phyloP scores from a whole-genome alignment of 64 coral and sea anemone species.

The Montipora capricornis region DNA sequence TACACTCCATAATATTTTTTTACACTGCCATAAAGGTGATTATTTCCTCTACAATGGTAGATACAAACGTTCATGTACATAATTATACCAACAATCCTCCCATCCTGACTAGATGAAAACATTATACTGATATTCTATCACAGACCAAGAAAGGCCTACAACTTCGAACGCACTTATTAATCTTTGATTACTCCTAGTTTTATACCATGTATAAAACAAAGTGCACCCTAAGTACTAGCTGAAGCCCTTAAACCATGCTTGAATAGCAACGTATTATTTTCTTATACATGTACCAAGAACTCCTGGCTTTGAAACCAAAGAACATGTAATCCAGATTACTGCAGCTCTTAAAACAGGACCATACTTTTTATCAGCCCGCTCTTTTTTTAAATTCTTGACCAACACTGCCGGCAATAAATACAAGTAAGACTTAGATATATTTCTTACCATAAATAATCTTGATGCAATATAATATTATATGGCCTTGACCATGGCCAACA shows the following conservation, averaged over 20 bases:
- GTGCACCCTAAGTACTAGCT: neutral
- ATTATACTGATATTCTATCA: neutral
- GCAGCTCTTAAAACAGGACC: neutral
- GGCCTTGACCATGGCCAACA: neutral
- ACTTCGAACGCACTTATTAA: no score
- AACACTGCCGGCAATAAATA: neutral
- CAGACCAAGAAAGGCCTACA: conserved; percentile 41
- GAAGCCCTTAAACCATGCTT: no score
- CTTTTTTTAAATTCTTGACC: neutral
- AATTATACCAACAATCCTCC: no score
- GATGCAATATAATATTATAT: neutral
- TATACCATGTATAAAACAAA: neutral
- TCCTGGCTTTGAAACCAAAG: no score
- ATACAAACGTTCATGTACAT: no score
- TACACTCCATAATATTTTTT: no score
- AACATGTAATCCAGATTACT: neutral
- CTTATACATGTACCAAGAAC: no score
- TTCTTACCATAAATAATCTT: conserved; percentile 50
- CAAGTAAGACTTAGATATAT: neutral
- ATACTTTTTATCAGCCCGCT: neutral
- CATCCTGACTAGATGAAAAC: no score
- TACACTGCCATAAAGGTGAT: no score
- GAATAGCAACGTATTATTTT: no score
- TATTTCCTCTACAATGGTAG: no score
- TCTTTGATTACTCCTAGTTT: neutral